Evolutionary conservation across 1,140 invertebrate species (phyloP).

Genomic region (Cheumatopsyche charites): DNA sequence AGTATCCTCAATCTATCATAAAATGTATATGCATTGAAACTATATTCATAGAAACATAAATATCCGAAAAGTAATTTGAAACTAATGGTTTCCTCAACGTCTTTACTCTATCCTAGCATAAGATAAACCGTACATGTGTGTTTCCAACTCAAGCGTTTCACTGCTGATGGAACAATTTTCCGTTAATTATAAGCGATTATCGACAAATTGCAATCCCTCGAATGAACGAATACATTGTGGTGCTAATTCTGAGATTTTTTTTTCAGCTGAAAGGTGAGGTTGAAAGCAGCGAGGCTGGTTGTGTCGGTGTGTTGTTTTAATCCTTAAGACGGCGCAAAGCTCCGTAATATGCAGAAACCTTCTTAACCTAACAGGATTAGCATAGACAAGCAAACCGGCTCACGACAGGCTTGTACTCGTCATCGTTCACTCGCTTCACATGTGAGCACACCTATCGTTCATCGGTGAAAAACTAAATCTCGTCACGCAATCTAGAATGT

Average conservation of each 20-base stretch:
- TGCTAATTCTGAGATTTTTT: neutral
- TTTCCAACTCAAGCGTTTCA: too few relatives aligned
- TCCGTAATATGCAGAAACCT: conserved; percentile 70
- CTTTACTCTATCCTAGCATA: too few relatives aligned
- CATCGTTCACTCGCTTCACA: conserved; percentile 7
- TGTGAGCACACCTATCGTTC: neutral
- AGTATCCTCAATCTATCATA: too few relatives aligned
- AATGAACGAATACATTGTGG: neutral
- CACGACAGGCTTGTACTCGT: conserved; percentile 30
- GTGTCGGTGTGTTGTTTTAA: conserved; percentile 60
- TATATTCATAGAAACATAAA: too few relatives aligned
- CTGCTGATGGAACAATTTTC: too few relatives aligned
- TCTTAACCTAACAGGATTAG: conserved; percentile 73
- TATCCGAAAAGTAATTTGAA: too few relatives aligned
- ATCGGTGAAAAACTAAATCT: neutral
- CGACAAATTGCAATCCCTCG: too few relatives aligned
- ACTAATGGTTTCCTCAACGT: too few relatives aligned
- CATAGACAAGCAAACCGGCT: conserved; percentile 61
- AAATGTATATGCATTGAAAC: too few relatives aligned
- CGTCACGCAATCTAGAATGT: too few relatives aligned
- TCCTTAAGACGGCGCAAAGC: conserved; percentile 68
- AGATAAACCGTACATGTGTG: too few relatives aligned
- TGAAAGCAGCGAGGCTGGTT: conserved; percentile 51
- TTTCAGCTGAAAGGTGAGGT: neutral
- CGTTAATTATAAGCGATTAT: too few relatives aligned